phyloP scores from a whole-genome alignment of 2,888 invertebrate species.

The Cantharis lateralis region DNA sequence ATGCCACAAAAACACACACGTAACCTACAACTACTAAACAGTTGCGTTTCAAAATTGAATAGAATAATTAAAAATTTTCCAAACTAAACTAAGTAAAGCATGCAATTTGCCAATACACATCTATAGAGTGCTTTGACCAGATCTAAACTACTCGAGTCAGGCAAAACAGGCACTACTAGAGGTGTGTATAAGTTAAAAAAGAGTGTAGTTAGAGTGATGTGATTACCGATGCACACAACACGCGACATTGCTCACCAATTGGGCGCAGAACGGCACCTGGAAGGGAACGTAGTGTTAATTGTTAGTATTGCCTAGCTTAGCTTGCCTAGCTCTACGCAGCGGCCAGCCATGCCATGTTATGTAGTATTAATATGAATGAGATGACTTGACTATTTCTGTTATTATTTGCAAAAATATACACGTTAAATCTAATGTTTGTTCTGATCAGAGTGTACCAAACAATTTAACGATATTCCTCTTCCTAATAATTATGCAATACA shows the following conservation, averaged over 20 bases:
- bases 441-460: not conserved
- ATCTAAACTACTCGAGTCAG: constrained; percentile 33
- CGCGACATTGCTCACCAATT: constrained; percentile 94
- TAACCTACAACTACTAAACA: constrained; percentile 32
- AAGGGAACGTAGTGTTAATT: constrained; percentile 61
- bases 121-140: constrained; percentile 53
- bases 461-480: not conserved
- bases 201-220: constrained; percentile 70
- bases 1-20: constrained; percentile 33
- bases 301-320: constrained; percentile 57
- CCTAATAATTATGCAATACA: no score
- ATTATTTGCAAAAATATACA: not conserved
- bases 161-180: constrained; percentile 55
- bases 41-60: not conserved
- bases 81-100: constrained; percentile 32
- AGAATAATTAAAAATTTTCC: not conserved
- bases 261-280: constrained; percentile 92
- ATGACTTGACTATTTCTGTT: not conserved
- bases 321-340: constrained; percentile 50
- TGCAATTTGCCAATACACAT: constrained; percentile 50
- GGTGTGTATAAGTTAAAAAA: constrained; percentile 51
- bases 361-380: constrained; percentile 18
- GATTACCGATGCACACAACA: constrained; percentile 94
- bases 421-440: not conserved
- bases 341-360: constrained; percentile 51